phyloP scores from a whole-genome alignment of 1,140 invertebrate genomes.

The Goniozus legneri region DNA sequence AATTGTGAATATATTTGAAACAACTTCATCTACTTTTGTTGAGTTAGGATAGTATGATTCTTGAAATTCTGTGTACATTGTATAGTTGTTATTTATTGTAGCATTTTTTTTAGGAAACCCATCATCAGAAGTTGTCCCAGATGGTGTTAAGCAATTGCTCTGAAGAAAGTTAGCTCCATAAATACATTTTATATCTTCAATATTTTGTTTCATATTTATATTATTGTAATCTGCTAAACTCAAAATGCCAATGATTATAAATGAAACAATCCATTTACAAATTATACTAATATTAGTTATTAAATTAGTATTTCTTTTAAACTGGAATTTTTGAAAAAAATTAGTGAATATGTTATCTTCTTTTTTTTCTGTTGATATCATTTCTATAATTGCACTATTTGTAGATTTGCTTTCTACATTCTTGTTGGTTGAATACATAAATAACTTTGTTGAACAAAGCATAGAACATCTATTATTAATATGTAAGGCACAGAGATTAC shows the following conservation, averaged over 20 bases:
- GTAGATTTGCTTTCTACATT: background rate
- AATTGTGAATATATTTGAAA: constrained; percentile 21
- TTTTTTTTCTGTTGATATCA: background rate
- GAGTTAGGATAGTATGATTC: constrained; percentile 1
- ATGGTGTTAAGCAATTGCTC: constrained; percentile 10
- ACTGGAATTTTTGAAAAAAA: background rate
- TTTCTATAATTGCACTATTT: background rate
- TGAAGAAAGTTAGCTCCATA: constrained; percentile 19
- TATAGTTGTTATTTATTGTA: too few relatives aligned
- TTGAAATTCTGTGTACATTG: background rate
- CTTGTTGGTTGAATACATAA: too few relatives aligned
- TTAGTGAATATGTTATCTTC: background rate
- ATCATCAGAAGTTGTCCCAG: too few relatives aligned
- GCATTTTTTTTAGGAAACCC: too few relatives aligned
- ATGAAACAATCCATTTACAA: constrained; percentile 26
- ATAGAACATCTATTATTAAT: too few relatives aligned
- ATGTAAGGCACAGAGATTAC: background rate
- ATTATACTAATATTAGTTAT: constrained; percentile 5
- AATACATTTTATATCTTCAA: constrained; percentile 15
- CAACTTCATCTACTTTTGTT: constrained; percentile 19
- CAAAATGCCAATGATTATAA: constrained; percentile 18
- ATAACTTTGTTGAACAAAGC: too few relatives aligned
- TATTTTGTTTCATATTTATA: background rate
- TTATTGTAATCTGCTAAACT: constrained; percentile 14
- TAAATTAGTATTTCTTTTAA: background rate